Conservation (phyloP, 2,113 vertebrate species). For the Chaenocephalus aceratus region DNA sequence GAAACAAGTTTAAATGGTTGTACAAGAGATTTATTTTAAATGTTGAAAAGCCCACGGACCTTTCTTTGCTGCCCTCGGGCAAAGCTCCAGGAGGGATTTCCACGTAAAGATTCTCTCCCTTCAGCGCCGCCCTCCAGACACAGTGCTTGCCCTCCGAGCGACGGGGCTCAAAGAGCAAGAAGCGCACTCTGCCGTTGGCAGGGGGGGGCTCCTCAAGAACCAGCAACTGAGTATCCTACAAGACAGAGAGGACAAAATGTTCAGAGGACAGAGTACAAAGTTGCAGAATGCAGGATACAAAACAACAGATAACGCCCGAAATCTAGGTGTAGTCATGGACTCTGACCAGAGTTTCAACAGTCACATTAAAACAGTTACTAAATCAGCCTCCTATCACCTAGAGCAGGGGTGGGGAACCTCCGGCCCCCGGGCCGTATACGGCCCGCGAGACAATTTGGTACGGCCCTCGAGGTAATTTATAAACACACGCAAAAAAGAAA, state of each 20-base stretch:
- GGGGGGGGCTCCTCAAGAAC: conserved; percentile 94
- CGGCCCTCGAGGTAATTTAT: no score
- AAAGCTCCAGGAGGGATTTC: conserved; percentile 94
- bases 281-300: background rate
- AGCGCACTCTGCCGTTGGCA: conserved; percentile 88
- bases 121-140: conserved; percentile 93
- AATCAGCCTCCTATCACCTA: no score
- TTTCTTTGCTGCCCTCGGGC: conserved; percentile 98
- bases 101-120: conserved; percentile 90
- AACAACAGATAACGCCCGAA: no score
- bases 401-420: no score
- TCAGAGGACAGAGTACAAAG: background rate
- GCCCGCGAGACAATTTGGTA: no score
- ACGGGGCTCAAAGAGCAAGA: conserved; percentile 92
- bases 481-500: no score
- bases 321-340: no score
- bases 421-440: no score
- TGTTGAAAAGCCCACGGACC: conserved; percentile 78
- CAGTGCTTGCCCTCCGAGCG: conserved; percentile 90
- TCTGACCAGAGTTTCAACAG: no score
- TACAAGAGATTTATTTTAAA: background rate
- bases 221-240: conserved; percentile 95
- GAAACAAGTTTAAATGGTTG: background rate
- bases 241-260: background rate
- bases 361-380: no score